Evolutionary conservation across 2,113 vertebrate genomes (phyloP).

Genomic region (Oxygymnocypris stewartii): DNA sequence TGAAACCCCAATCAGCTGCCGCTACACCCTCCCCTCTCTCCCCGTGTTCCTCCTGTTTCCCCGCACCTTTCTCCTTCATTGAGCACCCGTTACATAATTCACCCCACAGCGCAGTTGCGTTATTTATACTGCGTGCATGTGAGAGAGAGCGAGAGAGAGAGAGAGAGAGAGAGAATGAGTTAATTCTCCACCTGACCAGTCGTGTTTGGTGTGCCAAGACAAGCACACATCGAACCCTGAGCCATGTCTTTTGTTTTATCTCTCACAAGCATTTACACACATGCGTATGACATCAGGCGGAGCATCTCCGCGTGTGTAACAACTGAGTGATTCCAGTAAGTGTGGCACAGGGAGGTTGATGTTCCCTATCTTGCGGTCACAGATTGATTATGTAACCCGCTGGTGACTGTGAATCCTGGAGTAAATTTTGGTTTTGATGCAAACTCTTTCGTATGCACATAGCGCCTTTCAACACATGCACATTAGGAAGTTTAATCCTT

Average conservation of each 20-base stretch:
- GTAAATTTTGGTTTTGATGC: not conserved
- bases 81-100: constrained; percentile 53
- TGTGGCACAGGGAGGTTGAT: not conserved
- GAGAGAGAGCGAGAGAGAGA: too few species aligned
- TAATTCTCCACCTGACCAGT: not conserved
- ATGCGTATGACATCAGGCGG: not conserved
- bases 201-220: too few species aligned
- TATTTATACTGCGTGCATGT: constrained; percentile 9
- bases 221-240: not conserved
- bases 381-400: not conserved
- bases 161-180: constrained; percentile 3
- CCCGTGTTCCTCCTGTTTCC: not conserved
- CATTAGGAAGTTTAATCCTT: not conserved
- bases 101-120: constrained; percentile 39
- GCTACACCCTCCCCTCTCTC: constrained; percentile 36
- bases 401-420: not conserved
- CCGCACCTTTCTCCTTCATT: constrained; percentile 14
- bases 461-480: not conserved
- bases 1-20: constrained; percentile 52
- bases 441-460: not conserved
- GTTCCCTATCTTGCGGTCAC: not conserved
- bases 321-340: too few species aligned
- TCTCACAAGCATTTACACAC: not conserved
- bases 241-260: constrained; percentile 7
- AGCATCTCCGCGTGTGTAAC: not conserved